Evolutionary conservation across 2,113 vertebrate genomes (phyloP).

Genomic region (Neofelis nebulosa): DNA sequence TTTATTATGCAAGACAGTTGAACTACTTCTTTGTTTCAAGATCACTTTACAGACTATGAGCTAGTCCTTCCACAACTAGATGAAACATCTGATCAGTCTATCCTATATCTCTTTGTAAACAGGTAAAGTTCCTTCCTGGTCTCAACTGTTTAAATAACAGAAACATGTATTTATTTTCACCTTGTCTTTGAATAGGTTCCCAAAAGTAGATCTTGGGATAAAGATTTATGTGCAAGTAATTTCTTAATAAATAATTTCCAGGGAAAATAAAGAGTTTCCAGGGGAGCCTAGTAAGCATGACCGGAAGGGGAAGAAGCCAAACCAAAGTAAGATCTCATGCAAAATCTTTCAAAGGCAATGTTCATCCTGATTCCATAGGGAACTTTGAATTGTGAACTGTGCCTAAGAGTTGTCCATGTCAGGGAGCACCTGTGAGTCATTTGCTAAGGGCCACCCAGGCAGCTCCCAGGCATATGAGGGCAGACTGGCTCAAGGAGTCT

Average conservation of each 20-base stretch:
- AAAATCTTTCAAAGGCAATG: background rate
- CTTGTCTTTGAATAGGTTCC: background rate
- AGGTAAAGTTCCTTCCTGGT: background rate
- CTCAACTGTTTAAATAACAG: background rate
- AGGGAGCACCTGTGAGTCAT: background rate
- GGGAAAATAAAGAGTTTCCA: background rate
- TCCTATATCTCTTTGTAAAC: background rate
- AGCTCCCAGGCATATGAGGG: background rate
- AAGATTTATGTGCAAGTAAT: background rate
- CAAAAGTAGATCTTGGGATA: background rate
- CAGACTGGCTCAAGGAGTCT: background rate
- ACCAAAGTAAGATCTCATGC: background rate
- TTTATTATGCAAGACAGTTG: background rate
- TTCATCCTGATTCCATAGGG: background rate
- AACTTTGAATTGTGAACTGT: background rate
- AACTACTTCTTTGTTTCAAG: background rate
- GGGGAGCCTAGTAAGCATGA: background rate
- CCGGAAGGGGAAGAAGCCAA: background rate
- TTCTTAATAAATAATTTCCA: background rate
- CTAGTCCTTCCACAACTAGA: background rate
- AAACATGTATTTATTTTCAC: background rate
- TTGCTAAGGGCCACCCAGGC: background rate
- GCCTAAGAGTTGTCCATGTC: background rate
- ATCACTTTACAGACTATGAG: background rate
- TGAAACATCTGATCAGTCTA: background rate